A percentile compares a stretch with the other conserved stretches of the same genome.
Conservation (phyloP, 2,113 vertebrate genomes). For the Sitta europaea region DNA sequence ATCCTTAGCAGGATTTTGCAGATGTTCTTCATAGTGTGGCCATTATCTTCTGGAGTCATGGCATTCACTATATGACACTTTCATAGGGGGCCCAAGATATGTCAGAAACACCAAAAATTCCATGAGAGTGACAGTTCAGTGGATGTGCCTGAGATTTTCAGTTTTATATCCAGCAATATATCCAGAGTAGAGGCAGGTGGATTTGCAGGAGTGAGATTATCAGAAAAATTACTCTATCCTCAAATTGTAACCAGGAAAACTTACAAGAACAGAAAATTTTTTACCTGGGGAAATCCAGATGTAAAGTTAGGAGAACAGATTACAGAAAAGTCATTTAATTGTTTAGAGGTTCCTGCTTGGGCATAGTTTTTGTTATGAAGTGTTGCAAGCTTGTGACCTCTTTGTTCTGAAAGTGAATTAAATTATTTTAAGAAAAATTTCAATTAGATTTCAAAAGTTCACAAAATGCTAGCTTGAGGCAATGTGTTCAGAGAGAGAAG, state of each 20-base stretch:
- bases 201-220: neutral
- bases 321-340: neutral
- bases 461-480: neutral
- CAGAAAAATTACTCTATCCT: neutral
- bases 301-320: neutral
- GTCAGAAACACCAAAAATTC: neutral
- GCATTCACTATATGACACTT: fast-evolving
- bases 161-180: neutral
- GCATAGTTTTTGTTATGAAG: neutral
- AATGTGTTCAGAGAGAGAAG: neutral
- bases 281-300: neutral
- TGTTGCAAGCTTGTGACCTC: neutral
- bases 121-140: neutral
- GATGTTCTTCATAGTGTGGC: neutral
- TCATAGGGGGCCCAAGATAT: neutral
- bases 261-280: neutral
- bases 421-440: neutral
- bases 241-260: neutral
- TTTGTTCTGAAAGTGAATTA: neutral
- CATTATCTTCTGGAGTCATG: neutral
- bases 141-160: neutral
- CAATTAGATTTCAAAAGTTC: neutral
- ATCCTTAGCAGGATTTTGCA: neutral
- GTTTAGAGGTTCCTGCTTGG: neutral
- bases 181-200: neutral